Evolutionary conservation across 2,888 invertebrate species (phyloP).

Genomic region (Mimachlamys varia): DNA sequence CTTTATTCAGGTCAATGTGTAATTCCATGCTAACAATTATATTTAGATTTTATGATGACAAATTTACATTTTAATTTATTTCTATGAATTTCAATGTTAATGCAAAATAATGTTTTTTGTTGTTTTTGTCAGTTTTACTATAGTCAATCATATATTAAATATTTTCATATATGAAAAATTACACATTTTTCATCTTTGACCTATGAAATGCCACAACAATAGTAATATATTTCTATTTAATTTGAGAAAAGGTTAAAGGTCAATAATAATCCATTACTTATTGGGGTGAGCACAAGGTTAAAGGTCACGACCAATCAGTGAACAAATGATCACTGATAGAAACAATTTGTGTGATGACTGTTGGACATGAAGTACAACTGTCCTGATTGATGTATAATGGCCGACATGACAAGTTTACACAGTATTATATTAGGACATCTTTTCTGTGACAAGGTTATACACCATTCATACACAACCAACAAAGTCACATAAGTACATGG

Average conservation of each 20-base stretch:
- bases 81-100: not conserved
- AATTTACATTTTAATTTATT: not conserved
- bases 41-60: too few relatives aligned
- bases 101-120: not conserved
- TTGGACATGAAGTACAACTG: not conserved
- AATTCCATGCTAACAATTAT: not conserved
- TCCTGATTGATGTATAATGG: not conserved
- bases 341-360: not conserved
- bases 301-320: constrained; percentile 1
- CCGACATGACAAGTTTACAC: not conserved
- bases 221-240: not conserved
- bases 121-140: too few relatives aligned
- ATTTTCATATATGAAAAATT: too few relatives aligned
- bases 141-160: too few relatives aligned
- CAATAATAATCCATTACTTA: not conserved
- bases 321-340: not conserved
- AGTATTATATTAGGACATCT: not conserved
- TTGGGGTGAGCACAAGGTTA: not conserved
- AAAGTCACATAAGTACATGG: not conserved
- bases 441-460: not conserved
- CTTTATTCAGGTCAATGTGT: not conserved
- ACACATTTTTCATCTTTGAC: not conserved
- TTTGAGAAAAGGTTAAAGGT: not conserved
- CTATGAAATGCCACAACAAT: not conserved
- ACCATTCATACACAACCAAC: not conserved